phyloP scores from a whole-genome alignment of 2,888 invertebrate genomes.

The Drosophila kuntzei region DNA sequence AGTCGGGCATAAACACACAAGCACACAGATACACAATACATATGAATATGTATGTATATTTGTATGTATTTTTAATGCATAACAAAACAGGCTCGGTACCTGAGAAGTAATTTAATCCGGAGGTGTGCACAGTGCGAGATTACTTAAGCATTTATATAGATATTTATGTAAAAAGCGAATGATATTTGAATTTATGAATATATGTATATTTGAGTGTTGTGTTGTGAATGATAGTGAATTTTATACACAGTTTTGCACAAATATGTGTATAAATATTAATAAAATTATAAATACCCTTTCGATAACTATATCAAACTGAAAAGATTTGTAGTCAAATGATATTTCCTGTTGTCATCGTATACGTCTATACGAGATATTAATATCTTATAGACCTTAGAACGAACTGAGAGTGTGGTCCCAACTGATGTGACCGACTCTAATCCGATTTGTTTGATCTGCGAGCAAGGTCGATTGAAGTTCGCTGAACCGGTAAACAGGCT shows the following conservation, averaged over 20 bases:
- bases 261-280: slow-evolving; percentile 4
- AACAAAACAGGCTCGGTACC: slow-evolving; percentile 45
- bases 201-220: slow-evolving; percentile 13
- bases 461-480: slow-evolving; percentile 64
- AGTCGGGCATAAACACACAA: slow-evolving; percentile 30
- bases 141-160: slow-evolving; percentile 25
- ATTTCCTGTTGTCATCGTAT: slow-evolving; percentile 13
- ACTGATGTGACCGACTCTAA: slow-evolving; percentile 49
- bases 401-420: slow-evolving; percentile 26
- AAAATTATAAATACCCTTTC: slow-evolving; percentile 3
- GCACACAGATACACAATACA: slow-evolving; percentile 2
- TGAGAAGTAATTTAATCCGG: slow-evolving; percentile 44
- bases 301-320: slow-evolving; percentile 4
- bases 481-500: slow-evolving; percentile 50
- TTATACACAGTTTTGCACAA: slow-evolving; percentile 8
- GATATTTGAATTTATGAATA: slow-evolving; percentile 23
- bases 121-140: slow-evolving; percentile 39
- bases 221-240: slow-evolving; percentile 36
- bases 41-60: not conserved
- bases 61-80: slow-evolving; percentile 19
- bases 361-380: slow-evolving; percentile 4
- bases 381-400: slow-evolving; percentile 16
- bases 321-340: slow-evolving; percentile 6
- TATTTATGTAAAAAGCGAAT: slow-evolving; percentile 21
- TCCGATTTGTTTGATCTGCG: slow-evolving; percentile 57